Conservation (phyloP, 2,888 invertebrate species). For the Sphaerophoria rueppellii region DNA sequence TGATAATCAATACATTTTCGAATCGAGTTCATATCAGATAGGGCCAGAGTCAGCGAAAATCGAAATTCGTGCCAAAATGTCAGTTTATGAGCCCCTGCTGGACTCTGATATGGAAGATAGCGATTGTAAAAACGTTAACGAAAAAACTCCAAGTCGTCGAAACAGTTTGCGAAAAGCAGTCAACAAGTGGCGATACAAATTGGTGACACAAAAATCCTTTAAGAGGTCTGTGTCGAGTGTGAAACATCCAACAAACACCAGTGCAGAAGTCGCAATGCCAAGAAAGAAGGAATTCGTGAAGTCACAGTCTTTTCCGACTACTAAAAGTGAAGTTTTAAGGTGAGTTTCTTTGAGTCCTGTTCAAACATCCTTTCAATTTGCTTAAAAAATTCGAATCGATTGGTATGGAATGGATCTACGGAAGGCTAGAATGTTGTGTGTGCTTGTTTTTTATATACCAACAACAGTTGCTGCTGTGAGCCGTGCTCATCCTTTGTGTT, state of each 20-base stretch:
- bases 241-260: constrained; percentile 25
- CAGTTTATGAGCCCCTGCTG: constrained; percentile 55
- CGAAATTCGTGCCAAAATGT: constrained; percentile 57
- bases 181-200: constrained; percentile 58
- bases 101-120: constrained; percentile 52
- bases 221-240: constrained; percentile 28
- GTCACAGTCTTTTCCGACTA: constrained; percentile 38
- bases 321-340: too few species aligned
- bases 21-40: background rate
- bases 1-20: constrained; percentile 39
- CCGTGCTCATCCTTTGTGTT: background rate
- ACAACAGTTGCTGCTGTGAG: background rate
- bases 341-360: too few species aligned
- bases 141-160: constrained; percentile 32
- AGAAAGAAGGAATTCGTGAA: constrained; percentile 20
- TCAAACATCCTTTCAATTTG: too few species aligned
- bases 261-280: background rate
- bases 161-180: constrained; percentile 39
- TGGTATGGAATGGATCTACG: too few species aligned
- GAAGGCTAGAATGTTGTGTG: too few species aligned
- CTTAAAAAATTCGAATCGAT: too few species aligned
- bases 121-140: constrained; percentile 22
- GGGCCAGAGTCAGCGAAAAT: background rate
- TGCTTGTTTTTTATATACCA: too few species aligned
- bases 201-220: constrained; percentile 36